Base-by-base conservation (phyloP, 2,113 vertebrate species). In the Ceuthmochares aereus region DNA sequence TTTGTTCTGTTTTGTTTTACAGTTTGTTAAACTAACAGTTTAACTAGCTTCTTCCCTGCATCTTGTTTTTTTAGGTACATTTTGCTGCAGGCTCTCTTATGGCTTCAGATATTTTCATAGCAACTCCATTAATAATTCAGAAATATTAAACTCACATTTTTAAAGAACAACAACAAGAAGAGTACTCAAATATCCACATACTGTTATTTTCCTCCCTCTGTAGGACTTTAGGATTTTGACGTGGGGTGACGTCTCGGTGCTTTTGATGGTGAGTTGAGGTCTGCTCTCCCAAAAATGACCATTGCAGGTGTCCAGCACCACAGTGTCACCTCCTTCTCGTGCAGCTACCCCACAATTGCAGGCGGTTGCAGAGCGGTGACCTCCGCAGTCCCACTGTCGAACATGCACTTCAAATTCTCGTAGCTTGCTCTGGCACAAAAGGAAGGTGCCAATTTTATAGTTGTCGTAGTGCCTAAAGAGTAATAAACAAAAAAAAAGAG, bases 141-240 rank as follows among this genome's bases (percentile, higher is more conserved):
- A 58, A 58, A 80, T 43, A 58, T 22, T 51, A 62, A 83, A 21
- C 2, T 1, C 1, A 0, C 4, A 5, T 66, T 88, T 89, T 66
- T 23, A 55, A 66, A 80, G 83, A 36, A 11, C 12, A 52, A 4
- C 10, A 14, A 7, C 13, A 69, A 10, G 13, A 12, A 36, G 26
- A 36, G 17, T 5, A 26, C 36, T n/a, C 36, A 26, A 56, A 56
- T 34, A 14, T 27, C 82, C 76, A 98, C 98, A 4, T 98, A 98
- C 98, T 74, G 98, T 99, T 87, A 99, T 97, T 97, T 99, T 99
- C 84, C 97, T 98, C 36, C 98, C 98, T 83, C 98, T 97, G 6
- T 98, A 98, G 36, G 98, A 96, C 96, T 98, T 97, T 12, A 98
- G 93, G 92, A 99, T 98, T 92, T 95, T 97, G 89, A 98, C 95